Evolutionary conservation across 2,113 vertebrate genomes (phyloP), one percentile per base, ranked within the genome.

Genomic region (Gavia stellata): DNA sequence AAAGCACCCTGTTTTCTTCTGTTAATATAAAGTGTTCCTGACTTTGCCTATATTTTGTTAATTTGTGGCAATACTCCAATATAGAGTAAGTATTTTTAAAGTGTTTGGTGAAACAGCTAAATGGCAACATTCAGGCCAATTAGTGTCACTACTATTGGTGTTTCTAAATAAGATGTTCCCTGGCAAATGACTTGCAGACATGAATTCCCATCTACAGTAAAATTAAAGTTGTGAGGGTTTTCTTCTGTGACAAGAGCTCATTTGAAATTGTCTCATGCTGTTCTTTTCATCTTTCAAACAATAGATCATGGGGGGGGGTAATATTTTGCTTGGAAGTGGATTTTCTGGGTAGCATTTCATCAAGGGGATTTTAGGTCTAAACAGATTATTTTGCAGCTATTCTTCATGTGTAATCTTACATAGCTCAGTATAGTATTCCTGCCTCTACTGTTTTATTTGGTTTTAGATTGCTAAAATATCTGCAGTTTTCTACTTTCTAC

Each of bases 221-320:
- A 52, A 40, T 61, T 73, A 4, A 68, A 88, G 23, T 17, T 70
- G 72, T 42, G 31, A 17, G 7, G 3, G 8, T 70, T 66, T 70
- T 74, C 17, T 77, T 78, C 31, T 80, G 21, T 66, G 73, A 53
- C 13, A 33, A 28, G 28, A 66, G 21, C 18, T 78, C 3, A 17
- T 74, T 65, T 40, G n/a, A 28, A 79, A 34, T 50, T 73, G n/a
- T 50, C 24, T 70, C 15, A 10, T 47, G 25, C 63, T 86, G 38
- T 68, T 91, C 29, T 59, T 42, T 44, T 75, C 6, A 5, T 47
- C 31, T 81, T 85, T 66, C 4, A 68, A 88, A 81, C 26, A 58
- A 4, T 9, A 55, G 17, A 34, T 42, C 3, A 16, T n/a, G n/a
- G 18, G 7, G 2, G 1, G 2, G 12, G 7, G 2, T 61, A 86